Percentiles rank a stretch among this genome's conserved stretches.
These are phyloP conservation scores for Callyntrura sp. DNA, from an alignment of 2,888 invertebrate species.

Conservation along the genomic window DNA sequence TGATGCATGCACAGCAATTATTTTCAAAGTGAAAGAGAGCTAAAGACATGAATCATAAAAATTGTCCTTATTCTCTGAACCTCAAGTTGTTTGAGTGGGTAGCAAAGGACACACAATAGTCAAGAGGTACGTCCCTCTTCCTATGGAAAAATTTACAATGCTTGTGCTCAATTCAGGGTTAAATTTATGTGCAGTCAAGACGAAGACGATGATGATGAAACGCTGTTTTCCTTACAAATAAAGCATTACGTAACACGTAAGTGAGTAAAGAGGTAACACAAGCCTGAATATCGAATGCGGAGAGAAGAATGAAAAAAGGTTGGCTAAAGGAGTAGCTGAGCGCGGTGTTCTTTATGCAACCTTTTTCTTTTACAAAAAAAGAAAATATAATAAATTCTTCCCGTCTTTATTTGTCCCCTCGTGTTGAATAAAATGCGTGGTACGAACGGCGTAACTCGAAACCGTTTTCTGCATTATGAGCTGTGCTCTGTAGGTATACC, in stretches of 20 bases:
- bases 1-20: background rate
- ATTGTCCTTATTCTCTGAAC: slow-evolving; percentile 56
- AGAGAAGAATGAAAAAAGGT: slow-evolving; percentile 9
- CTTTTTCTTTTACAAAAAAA: slow-evolving; percentile 43
- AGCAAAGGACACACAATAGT: slow-evolving; percentile 35
- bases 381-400: background rate
- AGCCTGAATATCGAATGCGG: too few relatives aligned
- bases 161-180: slow-evolving; percentile 31
- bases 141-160: slow-evolving; percentile 12
- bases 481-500: background rate
- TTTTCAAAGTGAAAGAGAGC: slow-evolving; percentile 44
- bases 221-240: slow-evolving; percentile 23
- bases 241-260: slow-evolving; percentile 35
- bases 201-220: slow-evolving; percentile 6
- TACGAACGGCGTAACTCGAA: slow-evolving; percentile 9
- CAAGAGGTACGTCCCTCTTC: slow-evolving; percentile 21
- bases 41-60: slow-evolving; percentile 66
- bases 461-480: slow-evolving; percentile 2
- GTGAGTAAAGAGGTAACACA: slow-evolving; percentile 9
- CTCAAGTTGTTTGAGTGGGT: slow-evolving; percentile 35
- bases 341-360: slow-evolving; percentile 67
- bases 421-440: slow-evolving; percentile 17
- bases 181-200: slow-evolving; percentile 44
- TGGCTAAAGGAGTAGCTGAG: slow-evolving; percentile 16
- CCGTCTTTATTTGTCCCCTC: slow-evolving; percentile 44